These are phyloP conservation scores for Pangasianodon hypophthalmus DNA, from an alignment of 2,113 vertebrate species.

Conservation along the genomic window DNA sequence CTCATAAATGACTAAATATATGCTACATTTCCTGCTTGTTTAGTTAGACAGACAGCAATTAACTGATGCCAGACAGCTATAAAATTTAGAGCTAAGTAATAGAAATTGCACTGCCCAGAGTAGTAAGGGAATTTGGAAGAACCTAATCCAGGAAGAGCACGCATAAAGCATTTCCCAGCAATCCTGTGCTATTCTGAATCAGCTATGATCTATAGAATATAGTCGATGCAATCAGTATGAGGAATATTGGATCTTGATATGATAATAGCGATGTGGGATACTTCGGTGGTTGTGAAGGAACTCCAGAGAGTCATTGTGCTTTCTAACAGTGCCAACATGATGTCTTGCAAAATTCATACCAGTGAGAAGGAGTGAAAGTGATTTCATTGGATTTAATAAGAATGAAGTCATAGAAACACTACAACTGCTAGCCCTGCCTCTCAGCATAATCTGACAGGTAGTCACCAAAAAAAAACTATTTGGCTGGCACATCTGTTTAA, in stretches of 20 bases:
- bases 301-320: not conserved
- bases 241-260: not conserved
- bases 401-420: not conserved
- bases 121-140: not conserved
- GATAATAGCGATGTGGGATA: not conserved
- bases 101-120: constrained; percentile 30
- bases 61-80: constrained; percentile 49
- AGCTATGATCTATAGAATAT: not conserved
- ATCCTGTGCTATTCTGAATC: not conserved
- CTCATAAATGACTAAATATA: not conserved
- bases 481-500: not conserved
- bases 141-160: not conserved
- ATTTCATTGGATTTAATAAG: not conserved
- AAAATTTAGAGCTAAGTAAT: constrained; percentile 49
- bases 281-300: not conserved
- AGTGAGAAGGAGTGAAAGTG: not conserved
- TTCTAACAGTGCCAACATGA: not conserved
- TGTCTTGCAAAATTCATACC: not conserved
- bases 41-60: constrained; percentile 37
- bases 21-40: not conserved
- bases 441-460: not conserved
- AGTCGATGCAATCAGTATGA: not conserved
- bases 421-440: not conserved
- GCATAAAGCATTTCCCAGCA: not conserved
- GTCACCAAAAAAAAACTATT: not conserved